Evolutionary conservation across 2,888 invertebrate species (phyloP), one percentile per base, ranked within the genome.

Genomic region (Meliscaeva auricollis): DNA sequence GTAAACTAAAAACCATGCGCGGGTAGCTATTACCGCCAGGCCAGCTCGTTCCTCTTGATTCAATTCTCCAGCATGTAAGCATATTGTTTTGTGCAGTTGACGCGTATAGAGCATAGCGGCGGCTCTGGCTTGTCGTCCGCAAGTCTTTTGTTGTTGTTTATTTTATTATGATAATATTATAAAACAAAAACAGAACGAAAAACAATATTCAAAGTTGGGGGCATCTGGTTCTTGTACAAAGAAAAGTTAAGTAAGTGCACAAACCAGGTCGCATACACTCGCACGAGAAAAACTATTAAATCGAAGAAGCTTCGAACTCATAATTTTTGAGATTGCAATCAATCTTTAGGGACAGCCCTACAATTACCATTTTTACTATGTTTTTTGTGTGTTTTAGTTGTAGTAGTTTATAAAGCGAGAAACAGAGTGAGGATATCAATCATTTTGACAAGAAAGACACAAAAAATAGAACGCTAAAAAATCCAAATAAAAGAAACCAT

Each of bases 1-100:
- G 82, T 78, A 81, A 75, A 89, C 89, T 89, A 83, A 88, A 87
- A 83, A 38, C 52, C 87, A 84, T 87, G 87, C 88, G 88, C 88
- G 69, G 76, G 52, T 68, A 68, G 78, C 84, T 84, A 79, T 75
- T 79, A 66, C 50, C 56, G 76, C 44, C 46, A 74, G 73, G 50
- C 60, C 58, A 54, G 70, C 66, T 38, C 9, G 44, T 50, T 50
- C 26, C 60, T 79, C 44, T 58, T 79, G 73, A 56, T 75, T 76
- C 66, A 70, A 64, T 75, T 70, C 2, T 38, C 13, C 38, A 38
- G 38, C 38, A 38, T 35, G 35, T 6, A 35, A 48, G 81, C 50
- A 48, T n/a, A n/a, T 66, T 70, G 66, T 75, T 46, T 44, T 75
- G 58, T 60, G 66, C 50, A 50, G 48, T 32, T 50, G 48, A 66